Base-by-base conservation (phyloP, 2,113 vertebrate species). In the Agelaius phoeniceus region DNA sequence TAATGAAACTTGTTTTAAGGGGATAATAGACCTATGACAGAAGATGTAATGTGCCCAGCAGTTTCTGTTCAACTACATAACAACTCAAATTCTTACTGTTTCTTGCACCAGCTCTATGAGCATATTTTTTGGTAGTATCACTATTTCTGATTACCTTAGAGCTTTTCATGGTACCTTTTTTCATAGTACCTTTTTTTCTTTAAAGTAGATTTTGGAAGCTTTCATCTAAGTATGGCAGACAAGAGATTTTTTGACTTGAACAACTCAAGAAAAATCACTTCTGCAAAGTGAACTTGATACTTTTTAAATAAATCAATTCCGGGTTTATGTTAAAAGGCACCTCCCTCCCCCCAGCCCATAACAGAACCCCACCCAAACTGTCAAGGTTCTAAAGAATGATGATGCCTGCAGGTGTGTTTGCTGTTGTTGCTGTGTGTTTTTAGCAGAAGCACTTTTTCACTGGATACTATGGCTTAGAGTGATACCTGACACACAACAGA, bases 1-100 rank as follows among this genome's bases (percentile, higher is more conserved):
- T 95, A 95, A 93, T 94, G 84, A 91, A 58, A 61, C 59, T 82
- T 93, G 21, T 73, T 91, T 87, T 46, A 58, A 80, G 39, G 58
- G 49, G 37, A 28, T 86, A 66, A 84, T 84, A 79, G 80, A 49
- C 65, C 19, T 85, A 27, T 84, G 62, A 61, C 48, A 58, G 16
- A 80, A 90, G 39, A 33, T 86, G 31, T 58, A 20, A n/a, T 18
- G 37, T 55, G 43, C 26, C 72, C 65, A 80, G 59, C 71, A 62
- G 43, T 28, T 75, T 52, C 52, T 74, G 31, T 75, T 78, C 26
- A 87, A 19, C 43, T 21, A 17, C 26, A 15, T 41, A 72, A 21
- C 13, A 73, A 66, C 41, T 35, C 0, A 17, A 24, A 58, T 90
- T 79, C 63, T 59, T 89, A 12, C 30, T 80, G 15, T 67, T 80